Evolutionary conservation across 2,888 invertebrate species (phyloP), one percentile per base, ranked within the genome.

Genomic region (Calameuta filiformis): DNA sequence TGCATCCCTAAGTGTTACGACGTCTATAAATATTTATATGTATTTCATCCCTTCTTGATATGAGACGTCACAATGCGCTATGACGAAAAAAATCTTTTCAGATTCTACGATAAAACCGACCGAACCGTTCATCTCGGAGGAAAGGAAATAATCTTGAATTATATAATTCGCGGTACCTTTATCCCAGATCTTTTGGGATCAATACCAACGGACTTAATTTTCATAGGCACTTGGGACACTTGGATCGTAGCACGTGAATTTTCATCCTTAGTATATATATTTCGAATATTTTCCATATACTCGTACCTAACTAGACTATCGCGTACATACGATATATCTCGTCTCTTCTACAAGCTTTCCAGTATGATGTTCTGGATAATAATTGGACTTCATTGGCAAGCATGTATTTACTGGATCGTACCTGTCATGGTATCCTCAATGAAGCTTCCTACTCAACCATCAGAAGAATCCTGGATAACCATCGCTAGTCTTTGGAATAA

Each of bases 351-450:
- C 75, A 86, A 88, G 40, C 84, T 89, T 33, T 83, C 84, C 69
- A 83, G 80, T 69, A 83, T 86, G 12, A 80, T 89, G 12, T 86
- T 88, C 30, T 85, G 87, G 83, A 34, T 90, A 0, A 30, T 87
- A 9, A 71, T 91, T 12, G 68, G 80, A 0, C 33, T 91, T 3
- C 91, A 90, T 37, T 91, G 91, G 91, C 87, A 89, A 56, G 82
- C 89, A 4, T 91, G 91, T 56, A 74, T 89, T 4, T 87, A 84
- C 31, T 91, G 90, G 87, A 80, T 90, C n/a, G 77, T 90, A 11
- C 90, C 91, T 1, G 78, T 90, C 12, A 82, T 81, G 1, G 75
- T 79, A 12, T 78, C 80, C 0, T 88, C 89, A 0, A 11, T 86
- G 69, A 40, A 69, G 2, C 12, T n/a, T 4, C 86, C 86, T 0